phyloP scores from a whole-genome alignment of 2,113 vertebrate genomes.

The Lepisosteus oculatus region DNA sequence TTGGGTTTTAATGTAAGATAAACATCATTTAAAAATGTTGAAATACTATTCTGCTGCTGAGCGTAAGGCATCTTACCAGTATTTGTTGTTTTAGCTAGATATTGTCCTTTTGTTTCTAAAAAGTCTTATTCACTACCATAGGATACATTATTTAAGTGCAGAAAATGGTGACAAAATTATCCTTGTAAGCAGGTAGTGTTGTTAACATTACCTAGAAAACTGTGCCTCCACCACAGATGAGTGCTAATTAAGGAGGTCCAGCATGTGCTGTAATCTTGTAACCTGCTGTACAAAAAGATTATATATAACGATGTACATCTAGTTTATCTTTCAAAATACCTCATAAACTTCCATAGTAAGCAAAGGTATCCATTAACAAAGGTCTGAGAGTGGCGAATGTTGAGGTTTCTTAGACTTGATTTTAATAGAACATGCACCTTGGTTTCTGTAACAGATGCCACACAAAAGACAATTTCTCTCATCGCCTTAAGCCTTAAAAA shows the following conservation, averaged over 20 bases:
- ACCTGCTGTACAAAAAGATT: conserved; percentile 19
- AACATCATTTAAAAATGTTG: not conserved
- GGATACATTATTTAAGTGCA: conserved; percentile 23
- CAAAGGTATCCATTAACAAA: not conserved
- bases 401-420: not conserved
- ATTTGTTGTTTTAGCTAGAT: conserved; percentile 8
- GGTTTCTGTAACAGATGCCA: too few species aligned
- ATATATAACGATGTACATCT: not conserved
- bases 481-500: too few species aligned
- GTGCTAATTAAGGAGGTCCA: not conserved
- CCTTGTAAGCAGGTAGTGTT: not conserved
- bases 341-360: conserved; percentile 11
- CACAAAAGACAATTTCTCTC: too few species aligned
- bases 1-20: too few species aligned
- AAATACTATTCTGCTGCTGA: conserved; percentile 31
- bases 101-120: conserved; percentile 18
- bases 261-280: not conserved
- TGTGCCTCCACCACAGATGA: not conserved
- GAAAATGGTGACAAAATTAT: conserved; percentile 4
- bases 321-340: conserved; percentile 17
- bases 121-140: conserved; percentile 25
- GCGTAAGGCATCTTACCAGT: conserved; percentile 16
- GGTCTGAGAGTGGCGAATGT: not conserved
- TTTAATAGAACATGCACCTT: too few species aligned
- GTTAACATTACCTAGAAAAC: too few species aligned